Percentiles rank a stretch among this genome's conserved stretches.
phyloP scores from a whole-genome alignment of 2,113 vertebrate species.

The Colaptes auratus region DNA sequence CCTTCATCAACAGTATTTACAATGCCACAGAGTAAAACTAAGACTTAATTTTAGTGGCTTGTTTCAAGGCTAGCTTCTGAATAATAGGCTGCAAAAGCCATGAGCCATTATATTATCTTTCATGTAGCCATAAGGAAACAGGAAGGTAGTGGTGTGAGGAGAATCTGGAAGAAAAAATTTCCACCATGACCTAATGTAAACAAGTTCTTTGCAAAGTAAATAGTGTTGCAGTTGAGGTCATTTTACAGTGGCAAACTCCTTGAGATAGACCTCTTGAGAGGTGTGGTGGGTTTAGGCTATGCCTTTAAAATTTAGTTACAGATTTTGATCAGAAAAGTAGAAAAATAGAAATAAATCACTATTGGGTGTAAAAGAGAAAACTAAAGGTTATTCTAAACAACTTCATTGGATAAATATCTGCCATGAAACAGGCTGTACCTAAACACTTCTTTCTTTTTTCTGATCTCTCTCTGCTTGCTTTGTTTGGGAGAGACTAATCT shows the following conservation, averaged over 20 bases:
- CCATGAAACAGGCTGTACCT: too few relatives aligned
- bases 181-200: not conserved
- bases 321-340: too few relatives aligned
- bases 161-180: not conserved
- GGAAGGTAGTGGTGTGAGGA: not conserved
- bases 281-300: too few relatives aligned
- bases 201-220: not conserved
- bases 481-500: too few relatives aligned
- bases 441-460: too few relatives aligned
- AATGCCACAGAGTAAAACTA: not conserved
- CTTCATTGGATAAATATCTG: too few relatives aligned
- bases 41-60: not conserved
- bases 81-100: not conserved
- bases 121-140: not conserved
- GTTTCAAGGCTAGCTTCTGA: not conserved
- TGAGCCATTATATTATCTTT: not conserved
- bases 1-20: not conserved
- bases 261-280: not conserved
- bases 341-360: too few relatives aligned
- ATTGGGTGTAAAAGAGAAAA: too few relatives aligned
- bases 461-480: too few relatives aligned
- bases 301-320: too few relatives aligned
- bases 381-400: too few relatives aligned
- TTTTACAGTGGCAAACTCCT: not conserved
- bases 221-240: not conserved